Conservation (phyloP, 2,888 invertebrate species). For the Drosophila buzzatii region DNA sequence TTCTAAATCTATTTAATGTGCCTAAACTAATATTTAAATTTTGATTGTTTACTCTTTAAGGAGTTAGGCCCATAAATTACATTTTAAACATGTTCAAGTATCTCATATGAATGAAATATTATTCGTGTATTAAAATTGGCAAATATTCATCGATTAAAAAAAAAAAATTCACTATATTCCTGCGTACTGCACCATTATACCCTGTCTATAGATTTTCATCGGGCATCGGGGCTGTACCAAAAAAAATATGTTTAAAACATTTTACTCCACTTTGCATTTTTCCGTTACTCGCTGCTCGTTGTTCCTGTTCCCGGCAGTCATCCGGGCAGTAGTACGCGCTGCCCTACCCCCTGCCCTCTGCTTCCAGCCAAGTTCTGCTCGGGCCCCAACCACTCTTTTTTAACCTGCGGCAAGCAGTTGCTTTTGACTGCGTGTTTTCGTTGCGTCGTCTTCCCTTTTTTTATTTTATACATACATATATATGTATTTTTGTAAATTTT, state of each 20-base stretch:
- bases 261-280: slow-evolving; percentile 64
- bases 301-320: slow-evolving; percentile 50
- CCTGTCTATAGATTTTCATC: background rate
- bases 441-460: slow-evolving; percentile 44
- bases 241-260: slow-evolving; percentile 77
- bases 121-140: no score
- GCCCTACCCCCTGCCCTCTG: background rate
- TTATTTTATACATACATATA: background rate
- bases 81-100: no score
- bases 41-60: no score
- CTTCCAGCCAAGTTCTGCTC: background rate
- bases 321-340: slow-evolving; percentile 20
- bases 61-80: no score
- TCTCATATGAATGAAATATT: no score
- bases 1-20: no score
- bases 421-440: slow-evolving; percentile 53
- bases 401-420: slow-evolving; percentile 29
- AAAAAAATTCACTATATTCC: no score
- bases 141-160: no score
- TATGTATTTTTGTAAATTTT: slow-evolving; percentile 69
- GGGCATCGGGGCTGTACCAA: slow-evolving; percentile 16
- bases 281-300: slow-evolving; percentile 31
- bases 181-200: background rate
- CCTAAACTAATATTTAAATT: no score
- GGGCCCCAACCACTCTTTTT: background rate